Percentiles rank a stretch among this genome's conserved stretches.
These are phyloP conservation scores for Acanthosepion esculentum DNA, from an alignment of 2,888 invertebrate genomes.

Conservation along the genomic window DNA sequence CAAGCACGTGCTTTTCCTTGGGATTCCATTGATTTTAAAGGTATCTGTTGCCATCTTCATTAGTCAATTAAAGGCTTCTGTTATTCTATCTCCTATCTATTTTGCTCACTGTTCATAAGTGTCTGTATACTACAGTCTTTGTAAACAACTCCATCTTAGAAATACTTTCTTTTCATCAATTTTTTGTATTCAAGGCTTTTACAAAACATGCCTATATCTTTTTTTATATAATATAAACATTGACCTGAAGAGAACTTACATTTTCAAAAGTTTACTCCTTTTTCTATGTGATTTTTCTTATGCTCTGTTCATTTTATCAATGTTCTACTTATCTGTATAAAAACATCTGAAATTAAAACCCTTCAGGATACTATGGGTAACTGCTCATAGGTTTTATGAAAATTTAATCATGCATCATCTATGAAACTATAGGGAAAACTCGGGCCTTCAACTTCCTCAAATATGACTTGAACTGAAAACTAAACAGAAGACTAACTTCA, in stretches of 20 bases:
- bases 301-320: too few relatives aligned
- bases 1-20: not conserved
- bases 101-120: not conserved
- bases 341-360: too few relatives aligned
- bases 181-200: not conserved
- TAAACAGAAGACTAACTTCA: too few relatives aligned
- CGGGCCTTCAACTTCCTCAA: too few relatives aligned
- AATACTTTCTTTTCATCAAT: not conserved
- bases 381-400: too few relatives aligned
- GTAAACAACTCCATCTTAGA: not conserved
- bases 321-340: too few relatives aligned
- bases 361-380: too few relatives aligned
- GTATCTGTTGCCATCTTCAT: conserved; percentile 1
- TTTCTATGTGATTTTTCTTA: not conserved
- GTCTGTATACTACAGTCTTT: not conserved
- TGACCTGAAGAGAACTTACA: not conserved
- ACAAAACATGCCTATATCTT: not conserved
- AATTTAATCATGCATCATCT: too few relatives aligned
- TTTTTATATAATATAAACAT: not conserved
- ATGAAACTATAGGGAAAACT: too few relatives aligned
- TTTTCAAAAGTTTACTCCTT: not conserved
- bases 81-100: not conserved
- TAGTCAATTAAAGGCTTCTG: not conserved
- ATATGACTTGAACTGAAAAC: too few relatives aligned
- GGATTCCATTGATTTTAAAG: not conserved